Evolutionary conservation across 1,140 invertebrate genomes (phyloP).

Genomic region (Scaptomyza montana): DNA sequence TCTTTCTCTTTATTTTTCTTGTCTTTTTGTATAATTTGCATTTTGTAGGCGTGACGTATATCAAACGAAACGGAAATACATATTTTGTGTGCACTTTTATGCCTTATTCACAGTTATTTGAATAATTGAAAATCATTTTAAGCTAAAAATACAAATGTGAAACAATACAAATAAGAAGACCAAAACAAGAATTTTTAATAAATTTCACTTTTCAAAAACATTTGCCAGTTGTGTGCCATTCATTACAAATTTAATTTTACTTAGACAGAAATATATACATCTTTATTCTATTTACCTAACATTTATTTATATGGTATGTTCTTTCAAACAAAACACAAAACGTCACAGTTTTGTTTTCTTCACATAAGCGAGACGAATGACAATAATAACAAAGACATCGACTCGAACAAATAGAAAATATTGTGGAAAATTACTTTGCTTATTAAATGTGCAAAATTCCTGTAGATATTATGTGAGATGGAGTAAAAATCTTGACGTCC

Average conservation of each 20-base stretch:
- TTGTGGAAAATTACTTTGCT: no score
- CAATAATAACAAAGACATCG: slow-evolving; percentile 4
- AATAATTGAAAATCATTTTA: slow-evolving; percentile 55
- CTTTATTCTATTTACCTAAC: not conserved
- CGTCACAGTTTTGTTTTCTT: slow-evolving; percentile 55
- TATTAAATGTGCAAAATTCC: no score
- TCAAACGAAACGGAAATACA: slow-evolving; percentile 38
- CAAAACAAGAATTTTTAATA: slow-evolving; percentile 25
- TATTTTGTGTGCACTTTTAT: slow-evolving; percentile 74
- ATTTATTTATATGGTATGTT: slow-evolving; percentile 40
- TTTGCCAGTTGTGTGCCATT: slow-evolving; percentile 46
- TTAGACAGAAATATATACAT: slow-evolving; percentile 1
- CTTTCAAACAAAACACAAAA: slow-evolving; percentile 48
- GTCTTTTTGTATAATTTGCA: slow-evolving; percentile 1
- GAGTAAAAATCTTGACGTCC: no score
- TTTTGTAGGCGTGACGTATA: slow-evolving; percentile 40
- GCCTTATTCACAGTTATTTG: slow-evolving; percentile 65
- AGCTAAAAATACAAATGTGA: slow-evolving; percentile 22
- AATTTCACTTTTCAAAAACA: slow-evolving; percentile 46
- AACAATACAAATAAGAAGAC: slow-evolving; percentile 37
- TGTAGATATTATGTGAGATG: no score
- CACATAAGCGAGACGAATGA: slow-evolving; percentile 6
- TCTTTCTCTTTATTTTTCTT: not conserved
- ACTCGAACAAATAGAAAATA: no score
- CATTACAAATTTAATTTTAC: slow-evolving; percentile 25